Base-by-base conservation (phyloP, 2,113 vertebrate genomes). In the Pithys albifrons region DNA sequence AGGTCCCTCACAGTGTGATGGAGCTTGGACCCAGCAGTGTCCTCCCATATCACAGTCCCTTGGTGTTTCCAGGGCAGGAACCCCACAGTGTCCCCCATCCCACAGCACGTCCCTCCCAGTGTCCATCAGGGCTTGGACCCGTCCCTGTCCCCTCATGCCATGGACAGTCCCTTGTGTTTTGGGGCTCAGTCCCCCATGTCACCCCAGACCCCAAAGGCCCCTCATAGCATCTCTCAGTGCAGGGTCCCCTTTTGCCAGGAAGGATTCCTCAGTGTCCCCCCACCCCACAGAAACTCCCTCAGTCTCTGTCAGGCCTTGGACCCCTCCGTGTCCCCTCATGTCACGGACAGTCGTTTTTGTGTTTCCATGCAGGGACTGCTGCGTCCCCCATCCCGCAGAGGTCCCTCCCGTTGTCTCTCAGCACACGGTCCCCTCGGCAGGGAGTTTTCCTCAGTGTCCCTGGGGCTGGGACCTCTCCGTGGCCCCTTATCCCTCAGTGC, bases 221-320 rank as follows among this genome's bases (percentile, higher is more conserved):
- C 20, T n/a, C 54, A 54, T 10, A 19, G 22, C 4, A 14, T 25
- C 33, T 6, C 41, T 19, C 41, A 43, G 11, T 3, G 5, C 35
- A 31, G 1, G 12, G 14, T 33, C 52, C 58, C 27, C 20, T 58
- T 24, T 2, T 0, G 17, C 6, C 43, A 20, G 0, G 6, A 46
- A 13, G 1, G 4, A 14, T 25, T 28, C 48, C 17, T 14, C 66
- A 1, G 23, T 14, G 19, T 64, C 25, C 80, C 74, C 51, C 39
- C n/a, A 48, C 6, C 35, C 25, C 74, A n/a, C 35, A 9, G 18
- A 27, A 39, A 24, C 9, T 33, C 65, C 24, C 24, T 29, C 62
- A 35, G 17, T 9, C 45, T 19, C 33, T 69, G 67, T 19, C 23
- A 19, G 66, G 35, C 11, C 18, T 35, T 49, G 66, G 33, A 35